Evolutionary conservation across 2,113 vertebrate species (phyloP).

Genomic region (Vulpes lagopus): DNA sequence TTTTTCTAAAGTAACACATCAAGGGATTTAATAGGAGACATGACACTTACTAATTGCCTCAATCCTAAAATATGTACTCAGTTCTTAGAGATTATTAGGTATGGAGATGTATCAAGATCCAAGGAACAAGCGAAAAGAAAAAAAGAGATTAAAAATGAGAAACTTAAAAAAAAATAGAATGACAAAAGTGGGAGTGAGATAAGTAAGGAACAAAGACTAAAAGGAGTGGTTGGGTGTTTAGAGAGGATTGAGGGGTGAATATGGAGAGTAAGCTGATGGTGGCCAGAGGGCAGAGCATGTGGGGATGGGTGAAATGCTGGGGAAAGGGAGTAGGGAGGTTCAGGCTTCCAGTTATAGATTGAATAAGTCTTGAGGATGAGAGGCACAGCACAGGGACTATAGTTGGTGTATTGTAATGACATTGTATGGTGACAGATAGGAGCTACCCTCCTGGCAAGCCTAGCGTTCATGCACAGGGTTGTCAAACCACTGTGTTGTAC

Average conservation of each 20-base stretch:
- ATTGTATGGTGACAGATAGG: not conserved
- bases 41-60: not conserved
- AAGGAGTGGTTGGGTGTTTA: not conserved
- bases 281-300: not conserved
- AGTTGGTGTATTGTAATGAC: not conserved
- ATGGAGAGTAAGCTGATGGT: not conserved
- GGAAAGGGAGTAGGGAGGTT: not conserved
- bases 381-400: not conserved
- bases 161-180: not conserved
- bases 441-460: not conserved
- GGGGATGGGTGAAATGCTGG: not conserved
- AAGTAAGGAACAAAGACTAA: not conserved
- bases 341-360: not conserved
- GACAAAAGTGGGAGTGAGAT: not conserved
- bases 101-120: not conserved
- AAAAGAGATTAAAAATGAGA: not conserved
- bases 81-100: not conserved
- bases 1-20: not conserved
- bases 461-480: not conserved
- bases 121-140: not conserved
- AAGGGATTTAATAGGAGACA: not conserved
- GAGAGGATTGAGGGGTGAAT: not conserved
- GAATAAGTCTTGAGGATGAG: not conserved
- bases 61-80: not conserved
- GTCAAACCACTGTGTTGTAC: not conserved